Percentiles rank a stretch among this genome's conserved stretches.
These are phyloP conservation scores for Cephalopholis sonnerati DNA, from an alignment of 2,113 vertebrate genomes.

Conservation along the genomic window DNA sequence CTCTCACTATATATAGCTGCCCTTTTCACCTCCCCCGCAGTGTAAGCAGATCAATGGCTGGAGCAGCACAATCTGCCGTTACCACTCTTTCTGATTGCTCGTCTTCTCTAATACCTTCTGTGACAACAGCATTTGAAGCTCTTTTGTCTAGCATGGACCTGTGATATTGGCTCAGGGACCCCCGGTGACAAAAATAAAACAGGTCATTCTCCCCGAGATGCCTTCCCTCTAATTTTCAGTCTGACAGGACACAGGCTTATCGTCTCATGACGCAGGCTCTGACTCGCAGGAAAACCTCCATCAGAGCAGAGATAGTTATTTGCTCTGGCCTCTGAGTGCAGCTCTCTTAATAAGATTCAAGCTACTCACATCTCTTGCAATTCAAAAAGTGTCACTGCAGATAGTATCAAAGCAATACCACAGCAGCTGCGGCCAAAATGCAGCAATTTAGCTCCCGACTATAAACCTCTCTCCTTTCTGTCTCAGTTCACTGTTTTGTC, in stretches of 20 bases:
- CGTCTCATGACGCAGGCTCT: conserved; percentile 41
- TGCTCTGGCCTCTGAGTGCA: conserved; percentile 43
- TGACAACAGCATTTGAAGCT: conserved; percentile 28
- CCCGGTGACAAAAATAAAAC: conserved; percentile 45
- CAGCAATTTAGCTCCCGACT: not conserved
- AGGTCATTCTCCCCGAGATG: conserved; percentile 46
- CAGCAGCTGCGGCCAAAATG: not conserved
- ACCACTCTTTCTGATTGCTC: conserved; percentile 46
- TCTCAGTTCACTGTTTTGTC: not conserved
- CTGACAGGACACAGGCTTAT: conserved; percentile 44
- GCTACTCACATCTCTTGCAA: conserved; percentile 15
- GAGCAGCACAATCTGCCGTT: conserved; percentile 26
- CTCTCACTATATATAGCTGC: conserved; percentile 28
- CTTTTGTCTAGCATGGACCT: conserved; percentile 29
- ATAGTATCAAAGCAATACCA: conserved; percentile 26
- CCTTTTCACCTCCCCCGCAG: conserved; percentile 37
- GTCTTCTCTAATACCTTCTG: conserved; percentile 30
- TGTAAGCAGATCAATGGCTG: conserved; percentile 50
- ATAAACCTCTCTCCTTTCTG: not conserved
- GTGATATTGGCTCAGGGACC: conserved; percentile 17
- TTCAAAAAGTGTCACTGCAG: conserved; percentile 41
- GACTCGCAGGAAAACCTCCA: conserved; percentile 46
- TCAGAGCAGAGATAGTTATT: conserved; percentile 48
- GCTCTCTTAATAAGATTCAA: conserved; percentile 37
- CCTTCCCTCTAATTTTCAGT: conserved; percentile 29